Base-by-base conservation (phyloP, 2,797 vertebrate genomes). In the Lates japonicus region DNA sequence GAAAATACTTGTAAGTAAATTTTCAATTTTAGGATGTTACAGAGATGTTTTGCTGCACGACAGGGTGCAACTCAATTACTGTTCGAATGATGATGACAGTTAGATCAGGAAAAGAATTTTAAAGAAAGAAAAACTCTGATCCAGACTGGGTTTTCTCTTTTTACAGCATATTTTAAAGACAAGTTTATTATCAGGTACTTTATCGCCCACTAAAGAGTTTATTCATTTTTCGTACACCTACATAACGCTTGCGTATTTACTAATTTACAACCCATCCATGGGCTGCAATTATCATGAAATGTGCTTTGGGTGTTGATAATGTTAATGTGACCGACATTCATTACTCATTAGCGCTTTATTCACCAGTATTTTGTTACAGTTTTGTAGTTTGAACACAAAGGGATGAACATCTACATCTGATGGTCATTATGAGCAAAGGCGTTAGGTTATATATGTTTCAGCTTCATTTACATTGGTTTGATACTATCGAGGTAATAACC, bases 401-500 rank as follows among this genome's bases (percentile, higher is more conserved):
- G n/a, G n/a, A n/a, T n/a, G n/a, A n/a, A n/a, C n/a, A n/a, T n/a
- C 44, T 78, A 20, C 12, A 57, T 64, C 19, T 44, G 17, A 31
- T 67, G 29, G 19, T 22, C 9, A 29, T 54, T n/a, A n/a, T 8
- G 2, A 20, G 9, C 20, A 51, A 22, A n/a, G 22, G 1, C 9
- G n/a, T 8, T 49, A n/a, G 46, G 46, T 20, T n/a, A 11, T n/a
- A 51, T 20, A 8, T n/a, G n/a, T 20, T 49, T 49, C 7, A 9
- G 48, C 48, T 49, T 49, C n/a, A 20, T 52, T 52, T 11, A 52
- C 20, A 51, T 11, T 51, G 12, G 46, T 48, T 49, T 49, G 20
- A 49, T n/a, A 49, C 48, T 20, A 19, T 49, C n/a, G n/a, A n/a
- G n/a, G n/a, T 49, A n/a, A 20, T 10, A 49, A 2, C 19, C 10